Conservation (phyloP, 2,888 invertebrate genomes). For the Eledona agricola region DNA sequence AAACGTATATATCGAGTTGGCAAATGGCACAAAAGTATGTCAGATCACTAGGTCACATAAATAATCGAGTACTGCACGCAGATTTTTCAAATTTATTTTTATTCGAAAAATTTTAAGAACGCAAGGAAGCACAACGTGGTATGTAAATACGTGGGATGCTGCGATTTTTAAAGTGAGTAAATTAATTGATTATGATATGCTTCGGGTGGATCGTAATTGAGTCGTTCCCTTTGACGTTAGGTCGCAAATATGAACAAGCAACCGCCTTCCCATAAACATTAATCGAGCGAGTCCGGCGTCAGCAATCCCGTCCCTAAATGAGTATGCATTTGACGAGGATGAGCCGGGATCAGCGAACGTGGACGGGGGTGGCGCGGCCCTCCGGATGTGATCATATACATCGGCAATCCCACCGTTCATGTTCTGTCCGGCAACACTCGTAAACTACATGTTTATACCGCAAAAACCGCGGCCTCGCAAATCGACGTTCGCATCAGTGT, state of each 20-base stretch:
- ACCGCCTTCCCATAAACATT: constrained; percentile 34
- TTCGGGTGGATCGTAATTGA: constrained; percentile 18
- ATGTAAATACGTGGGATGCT: too few species aligned
- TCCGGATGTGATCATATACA: constrained; percentile 36
- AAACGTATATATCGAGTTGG: too few species aligned
- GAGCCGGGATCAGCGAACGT: constrained; percentile 55
- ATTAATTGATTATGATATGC: constrained; percentile 18
- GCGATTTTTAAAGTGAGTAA: too few species aligned
- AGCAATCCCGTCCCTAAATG: constrained; percentile 41
- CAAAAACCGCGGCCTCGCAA: constrained; percentile 64
- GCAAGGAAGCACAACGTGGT: too few species aligned
- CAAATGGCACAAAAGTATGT: too few species aligned
- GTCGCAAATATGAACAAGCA: constrained; percentile 33
- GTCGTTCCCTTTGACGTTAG: constrained; percentile 35
- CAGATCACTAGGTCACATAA: too few species aligned
- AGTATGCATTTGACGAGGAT: constrained; percentile 51
- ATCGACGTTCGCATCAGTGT: constrained; percentile 62
- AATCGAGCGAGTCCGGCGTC: constrained; percentile 25
- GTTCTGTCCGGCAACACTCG: constrained; percentile 61
- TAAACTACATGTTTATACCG: constrained; percentile 64
- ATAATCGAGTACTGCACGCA: too few species aligned
- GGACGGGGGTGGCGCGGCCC: constrained; percentile 43
- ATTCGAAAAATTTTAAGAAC: too few species aligned
- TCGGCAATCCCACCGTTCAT: constrained; percentile 59
- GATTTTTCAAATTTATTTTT: too few species aligned